A percentile compares a stretch with the other conserved stretches of the same genome.
These are phyloP conservation scores for Pocillopora grandis DNA, from an alignment of 92 coral and sea anemone species.

Conservation along the genomic window DNA sequence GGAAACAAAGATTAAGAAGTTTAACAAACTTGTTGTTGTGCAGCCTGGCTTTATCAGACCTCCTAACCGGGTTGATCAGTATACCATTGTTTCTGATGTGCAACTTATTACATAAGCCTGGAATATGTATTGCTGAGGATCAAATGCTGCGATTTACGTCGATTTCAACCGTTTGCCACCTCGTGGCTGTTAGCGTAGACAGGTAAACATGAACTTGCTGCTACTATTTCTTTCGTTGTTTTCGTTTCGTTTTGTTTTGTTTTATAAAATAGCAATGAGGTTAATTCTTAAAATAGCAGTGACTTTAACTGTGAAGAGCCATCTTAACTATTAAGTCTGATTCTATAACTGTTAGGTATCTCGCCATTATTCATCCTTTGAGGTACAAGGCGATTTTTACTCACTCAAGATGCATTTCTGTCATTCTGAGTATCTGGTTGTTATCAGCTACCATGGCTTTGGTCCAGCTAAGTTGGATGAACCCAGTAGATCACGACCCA, in stretches of 20 bases:
- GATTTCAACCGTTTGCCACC: conserved; percentile 50
- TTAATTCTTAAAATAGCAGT: no score
- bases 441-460: conserved; percentile 27
- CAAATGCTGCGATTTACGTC: conserved; percentile 67
- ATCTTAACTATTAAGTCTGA: no score
- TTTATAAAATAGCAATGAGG: no score
- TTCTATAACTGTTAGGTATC: conserved; percentile 2
- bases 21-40: conserved; percentile 67
- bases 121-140: conserved; percentile 51
- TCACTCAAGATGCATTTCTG: conserved; percentile 26
- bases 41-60: conserved; percentile 73
- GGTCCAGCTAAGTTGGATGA: conserved; percentile 48
- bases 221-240: no score
- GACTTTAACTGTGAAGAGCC: no score
- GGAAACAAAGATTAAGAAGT: conserved; percentile 43
- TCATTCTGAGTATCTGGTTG: conserved; percentile 28
- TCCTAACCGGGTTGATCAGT: conserved; percentile 65
- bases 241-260: no score
- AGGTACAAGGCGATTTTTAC: conserved; percentile 50
- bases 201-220: conserved; percentile 17
- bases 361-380: conserved; percentile 27
- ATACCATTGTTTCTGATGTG: conserved; percentile 65
- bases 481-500: conserved; percentile 22
- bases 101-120: conserved; percentile 36
- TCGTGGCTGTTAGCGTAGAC: conserved; percentile 48